Evolutionary conservation across 1,140 invertebrate genomes (phyloP).

Genomic region (Scaptomyza hsui): DNA sequence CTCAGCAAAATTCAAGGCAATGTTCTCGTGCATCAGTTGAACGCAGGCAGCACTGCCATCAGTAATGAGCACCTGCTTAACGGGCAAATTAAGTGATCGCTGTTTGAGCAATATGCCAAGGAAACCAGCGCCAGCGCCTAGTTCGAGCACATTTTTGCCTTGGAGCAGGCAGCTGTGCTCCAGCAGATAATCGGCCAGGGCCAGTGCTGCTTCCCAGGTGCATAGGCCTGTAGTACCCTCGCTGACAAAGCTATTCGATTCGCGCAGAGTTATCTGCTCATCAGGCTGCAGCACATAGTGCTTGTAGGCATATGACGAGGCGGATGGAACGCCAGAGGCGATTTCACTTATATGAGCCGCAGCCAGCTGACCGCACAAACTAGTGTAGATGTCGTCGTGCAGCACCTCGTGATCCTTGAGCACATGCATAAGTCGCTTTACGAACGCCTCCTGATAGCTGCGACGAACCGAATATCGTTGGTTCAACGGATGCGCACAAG

Average conservation of each 20-base stretch:
- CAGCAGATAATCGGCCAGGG: constrained; percentile 69
- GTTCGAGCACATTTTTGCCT: constrained; percentile 64
- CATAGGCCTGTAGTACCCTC: constrained; percentile 81
- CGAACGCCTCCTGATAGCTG: constrained; percentile 72
- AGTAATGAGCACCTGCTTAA: constrained; percentile 59
- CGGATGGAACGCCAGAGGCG: background rate
- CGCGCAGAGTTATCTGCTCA: constrained; percentile 55
- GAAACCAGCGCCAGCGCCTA: constrained; percentile 75
- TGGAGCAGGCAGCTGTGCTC: constrained; percentile 44
- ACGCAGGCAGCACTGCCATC: constrained; percentile 74
- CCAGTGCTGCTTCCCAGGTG: constrained; percentile 79
- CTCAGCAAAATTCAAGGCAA: constrained; percentile 57
- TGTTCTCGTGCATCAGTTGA: constrained; percentile 69
- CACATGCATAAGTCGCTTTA: constrained; percentile 69
- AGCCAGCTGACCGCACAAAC: constrained; percentile 49
- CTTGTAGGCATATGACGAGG: constrained; percentile 63
- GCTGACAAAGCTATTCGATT: constrained; percentile 74
- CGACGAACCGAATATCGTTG: constrained; percentile 58
- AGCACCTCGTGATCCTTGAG: constrained; percentile 64
- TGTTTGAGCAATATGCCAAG: constrained; percentile 68
- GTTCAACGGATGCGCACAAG: constrained; percentile 62
- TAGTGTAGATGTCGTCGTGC: constrained; percentile 72
- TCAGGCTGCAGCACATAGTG: constrained; percentile 63
- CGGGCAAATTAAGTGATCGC: constrained; percentile 29
- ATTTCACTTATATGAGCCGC: background rate